Evolutionary conservation across 2,888 invertebrate species (phyloP).

Genomic region (Cecidostiba fungosa): DNA sequence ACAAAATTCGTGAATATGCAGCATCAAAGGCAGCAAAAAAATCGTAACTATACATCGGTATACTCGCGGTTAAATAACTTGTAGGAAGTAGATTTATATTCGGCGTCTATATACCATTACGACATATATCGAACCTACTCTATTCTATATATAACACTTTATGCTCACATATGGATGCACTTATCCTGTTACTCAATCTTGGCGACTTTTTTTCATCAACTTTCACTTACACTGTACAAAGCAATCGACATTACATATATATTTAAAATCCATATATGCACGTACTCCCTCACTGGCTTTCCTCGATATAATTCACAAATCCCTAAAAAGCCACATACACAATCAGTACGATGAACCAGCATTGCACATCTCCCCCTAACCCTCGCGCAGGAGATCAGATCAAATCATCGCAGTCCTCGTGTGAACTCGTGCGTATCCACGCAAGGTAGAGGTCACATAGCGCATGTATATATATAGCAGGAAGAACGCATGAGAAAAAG

Average conservation of each 20-base stretch:
- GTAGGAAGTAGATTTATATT: neutral
- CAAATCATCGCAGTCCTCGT: neutral
- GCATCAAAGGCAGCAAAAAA: neutral
- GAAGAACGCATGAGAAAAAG: constrained; percentile 1
- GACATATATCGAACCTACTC: neutral
- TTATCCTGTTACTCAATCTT: neutral
- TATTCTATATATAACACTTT: neutral
- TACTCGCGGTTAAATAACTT: neutral
- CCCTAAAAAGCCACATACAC: neutral
- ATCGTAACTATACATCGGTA: neutral
- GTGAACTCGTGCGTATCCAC: neutral
- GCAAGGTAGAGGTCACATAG: constrained; percentile 12
- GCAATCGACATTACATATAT: neutral
- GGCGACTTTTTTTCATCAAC: neutral
- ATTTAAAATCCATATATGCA: neutral
- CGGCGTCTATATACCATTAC: neutral
- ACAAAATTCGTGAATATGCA: neutral
- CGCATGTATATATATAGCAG: neutral
- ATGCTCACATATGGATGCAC: constrained; percentile 2
- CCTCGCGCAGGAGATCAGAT: neutral
- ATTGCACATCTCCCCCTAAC: neutral
- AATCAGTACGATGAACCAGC: neutral
- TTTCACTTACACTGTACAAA: neutral
- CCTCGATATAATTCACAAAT: neutral
- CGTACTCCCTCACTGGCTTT: neutral